Evolutionary conservation across 2,888 invertebrate genomes (phyloP).

Genomic region (Patella pellucida): DNA sequence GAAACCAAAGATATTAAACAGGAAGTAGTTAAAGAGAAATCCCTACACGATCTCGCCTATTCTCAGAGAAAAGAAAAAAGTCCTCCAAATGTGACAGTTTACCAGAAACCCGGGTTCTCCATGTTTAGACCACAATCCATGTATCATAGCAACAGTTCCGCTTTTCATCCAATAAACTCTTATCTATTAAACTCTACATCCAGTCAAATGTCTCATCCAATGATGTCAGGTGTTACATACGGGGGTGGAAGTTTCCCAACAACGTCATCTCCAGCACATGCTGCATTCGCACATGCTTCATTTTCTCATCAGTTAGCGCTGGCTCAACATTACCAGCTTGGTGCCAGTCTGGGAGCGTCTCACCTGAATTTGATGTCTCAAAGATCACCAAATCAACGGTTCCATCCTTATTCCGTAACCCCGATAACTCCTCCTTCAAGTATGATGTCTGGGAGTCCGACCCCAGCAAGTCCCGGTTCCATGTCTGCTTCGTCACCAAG

Average conservation of each 20-base stretch:
- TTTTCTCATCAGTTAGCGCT: slow-evolving; percentile 19
- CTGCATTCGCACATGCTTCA: slow-evolving; percentile 22
- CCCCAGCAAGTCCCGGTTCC: slow-evolving; percentile 21
- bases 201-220: slow-evolving; percentile 12
- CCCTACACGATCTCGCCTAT: not conserved
- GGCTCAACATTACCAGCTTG: slow-evolving; percentile 20
- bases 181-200: slow-evolving; percentile 34
- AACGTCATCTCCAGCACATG: slow-evolving; percentile 14
- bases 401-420: slow-evolving; percentile 18
- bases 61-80: slow-evolving; percentile 26
- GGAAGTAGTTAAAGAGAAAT: slow-evolving; percentile 14
- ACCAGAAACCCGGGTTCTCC: slow-evolving; percentile 89
- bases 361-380: slow-evolving; percentile 4
- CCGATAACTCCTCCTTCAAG: slow-evolving; percentile 12
- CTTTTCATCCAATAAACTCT: slow-evolving; percentile 36
- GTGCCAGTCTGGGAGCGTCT: slow-evolving; percentile 8
- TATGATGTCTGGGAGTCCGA: slow-evolving; percentile 10
- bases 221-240: slow-evolving; percentile 11
- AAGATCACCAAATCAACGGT: slow-evolving; percentile 6
- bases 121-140: slow-evolving; percentile 30
- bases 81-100: slow-evolving; percentile 88
- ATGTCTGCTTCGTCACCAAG: slow-evolving; percentile 22
- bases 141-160: slow-evolving; percentile 30
- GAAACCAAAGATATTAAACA: slow-evolving; percentile 12
- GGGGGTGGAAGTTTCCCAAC: not conserved